These are phyloP conservation scores for Eupeodes latifasciatus DNA, from an alignment of 2,888 invertebrate species.

Conservation along the genomic window DNA sequence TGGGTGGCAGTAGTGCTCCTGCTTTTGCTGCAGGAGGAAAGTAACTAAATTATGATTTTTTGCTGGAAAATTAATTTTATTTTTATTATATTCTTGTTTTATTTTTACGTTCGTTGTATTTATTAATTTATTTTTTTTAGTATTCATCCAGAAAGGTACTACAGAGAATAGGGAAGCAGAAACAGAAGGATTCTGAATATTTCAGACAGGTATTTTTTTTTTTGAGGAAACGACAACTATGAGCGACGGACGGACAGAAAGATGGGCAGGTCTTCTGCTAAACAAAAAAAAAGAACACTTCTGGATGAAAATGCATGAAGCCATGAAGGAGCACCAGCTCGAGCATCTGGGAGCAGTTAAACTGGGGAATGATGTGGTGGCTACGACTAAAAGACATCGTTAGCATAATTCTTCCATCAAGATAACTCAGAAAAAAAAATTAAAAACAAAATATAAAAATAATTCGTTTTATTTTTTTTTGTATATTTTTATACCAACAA, in stretches of 20 bases:
- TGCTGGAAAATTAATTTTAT: conserved; percentile 73
- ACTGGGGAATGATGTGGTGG: conserved; percentile 68
- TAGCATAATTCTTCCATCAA: conserved; percentile 77
- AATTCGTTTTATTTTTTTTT: conserved; percentile 34
- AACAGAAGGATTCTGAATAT: conserved; percentile 46
- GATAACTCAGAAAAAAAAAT: conserved; percentile 45
- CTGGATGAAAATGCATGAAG: conserved; percentile 51
- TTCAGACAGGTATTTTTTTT: conserved; percentile 45
- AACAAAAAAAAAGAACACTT: not conserved
- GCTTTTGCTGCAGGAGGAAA: conserved; percentile 20
- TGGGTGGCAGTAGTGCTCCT: conserved; percentile 4
- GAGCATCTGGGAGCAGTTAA: conserved; percentile 48
- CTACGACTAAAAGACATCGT: conserved; percentile 71
- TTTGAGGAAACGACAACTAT: conserved; percentile 15
- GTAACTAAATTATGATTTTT: conserved; percentile 73
- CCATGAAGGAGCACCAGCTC: conserved; percentile 37
- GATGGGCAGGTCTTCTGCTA: not conserved
- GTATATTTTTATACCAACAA: not conserved
- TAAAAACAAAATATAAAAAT: conserved; percentile 7
- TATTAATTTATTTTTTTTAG: conserved; percentile 48
- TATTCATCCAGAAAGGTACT: not conserved
- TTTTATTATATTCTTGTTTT: conserved; percentile 44
- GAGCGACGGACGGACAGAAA: conserved; percentile 10
- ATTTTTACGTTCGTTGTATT: conserved; percentile 19
- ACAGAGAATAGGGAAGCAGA: not conserved